Percentiles rank a stretch among this genome's conserved stretches.
phyloP scores from a whole-genome alignment of 2,113 vertebrate species.

The Ptyas mucosa region DNA sequence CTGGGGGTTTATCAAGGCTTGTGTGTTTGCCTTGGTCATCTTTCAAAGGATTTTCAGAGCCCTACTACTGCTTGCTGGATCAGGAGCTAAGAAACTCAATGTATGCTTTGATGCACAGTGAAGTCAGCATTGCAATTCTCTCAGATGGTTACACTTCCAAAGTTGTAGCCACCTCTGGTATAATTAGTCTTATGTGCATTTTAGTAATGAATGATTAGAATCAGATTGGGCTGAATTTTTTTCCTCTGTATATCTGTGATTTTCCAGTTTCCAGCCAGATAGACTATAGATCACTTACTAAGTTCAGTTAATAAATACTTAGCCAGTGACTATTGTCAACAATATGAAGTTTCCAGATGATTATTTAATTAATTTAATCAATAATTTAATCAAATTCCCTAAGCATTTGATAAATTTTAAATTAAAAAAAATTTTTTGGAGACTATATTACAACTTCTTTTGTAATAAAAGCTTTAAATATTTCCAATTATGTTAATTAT shows the following conservation, averaged over 20 bases:
- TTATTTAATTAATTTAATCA: not conserved
- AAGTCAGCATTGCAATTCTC: not conserved
- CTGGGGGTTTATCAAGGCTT: not conserved
- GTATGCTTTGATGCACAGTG: not conserved
- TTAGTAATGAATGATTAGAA: constrained; percentile 1
- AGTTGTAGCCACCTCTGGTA: not conserved
- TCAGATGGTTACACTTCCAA: not conserved
- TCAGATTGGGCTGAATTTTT: constrained; percentile 7
- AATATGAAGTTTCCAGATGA: not conserved
- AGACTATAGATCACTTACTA: not conserved
- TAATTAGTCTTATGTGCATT: not conserved
- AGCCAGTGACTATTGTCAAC: not conserved
- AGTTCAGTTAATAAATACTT: not conserved
- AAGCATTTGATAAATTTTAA: not conserved
- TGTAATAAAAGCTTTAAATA: not conserved
- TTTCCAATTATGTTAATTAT: constrained; percentile 2
- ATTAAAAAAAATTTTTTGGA: not conserved
- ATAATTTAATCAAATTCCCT: not conserved
- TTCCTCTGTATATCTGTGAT: not conserved
- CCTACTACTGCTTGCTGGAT: not conserved
- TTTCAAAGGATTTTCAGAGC: not conserved
- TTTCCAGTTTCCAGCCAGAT: constrained; percentile 29
- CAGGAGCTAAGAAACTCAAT: not conserved
- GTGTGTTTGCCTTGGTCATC: not conserved
- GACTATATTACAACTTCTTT: not conserved